Percentiles rank a stretch among this genome's conserved stretches.
These are phyloP conservation scores for Argya squamiceps DNA, from an alignment of 2,797 vertebrate species.

Conservation along the genomic window DNA sequence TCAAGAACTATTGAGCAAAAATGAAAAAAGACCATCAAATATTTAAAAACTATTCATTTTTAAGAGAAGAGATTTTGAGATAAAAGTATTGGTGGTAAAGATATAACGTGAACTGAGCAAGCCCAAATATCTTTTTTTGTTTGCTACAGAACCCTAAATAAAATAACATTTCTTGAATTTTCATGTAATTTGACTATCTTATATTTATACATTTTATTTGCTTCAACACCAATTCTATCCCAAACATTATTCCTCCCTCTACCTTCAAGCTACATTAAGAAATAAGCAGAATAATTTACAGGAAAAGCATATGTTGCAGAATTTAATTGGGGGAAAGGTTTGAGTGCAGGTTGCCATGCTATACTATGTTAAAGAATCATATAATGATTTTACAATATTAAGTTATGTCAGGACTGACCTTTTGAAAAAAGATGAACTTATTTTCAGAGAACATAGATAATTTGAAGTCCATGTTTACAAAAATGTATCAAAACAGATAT, in stretches of 20 bases:
- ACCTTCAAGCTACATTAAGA: not conserved
- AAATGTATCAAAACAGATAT: not conserved
- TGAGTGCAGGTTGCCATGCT: not conserved
- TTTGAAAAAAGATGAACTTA: not conserved
- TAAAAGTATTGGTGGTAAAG: not conserved
- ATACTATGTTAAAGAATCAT: not conserved
- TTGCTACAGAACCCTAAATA: not conserved
- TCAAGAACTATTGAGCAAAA: not conserved
- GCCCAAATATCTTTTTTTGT: not conserved
- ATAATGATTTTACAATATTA: not conserved
- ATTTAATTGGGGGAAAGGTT: not conserved
- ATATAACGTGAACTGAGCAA: not conserved
- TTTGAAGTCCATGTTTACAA: not conserved
- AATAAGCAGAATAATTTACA: not conserved
- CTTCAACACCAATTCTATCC: not conserved
- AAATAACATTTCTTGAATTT: not conserved
- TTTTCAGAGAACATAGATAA: not conserved
- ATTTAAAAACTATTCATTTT: not conserved
- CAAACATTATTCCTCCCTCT: not conserved
- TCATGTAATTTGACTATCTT: not conserved
- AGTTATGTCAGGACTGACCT: not conserved
- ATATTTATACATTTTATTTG: not conserved
- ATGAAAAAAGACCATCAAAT: not conserved
- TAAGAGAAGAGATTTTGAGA: not conserved
- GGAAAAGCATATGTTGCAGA: not conserved